Conservation (phyloP, 2,113 vertebrate species). For the Oxyura jamaicensis region DNA sequence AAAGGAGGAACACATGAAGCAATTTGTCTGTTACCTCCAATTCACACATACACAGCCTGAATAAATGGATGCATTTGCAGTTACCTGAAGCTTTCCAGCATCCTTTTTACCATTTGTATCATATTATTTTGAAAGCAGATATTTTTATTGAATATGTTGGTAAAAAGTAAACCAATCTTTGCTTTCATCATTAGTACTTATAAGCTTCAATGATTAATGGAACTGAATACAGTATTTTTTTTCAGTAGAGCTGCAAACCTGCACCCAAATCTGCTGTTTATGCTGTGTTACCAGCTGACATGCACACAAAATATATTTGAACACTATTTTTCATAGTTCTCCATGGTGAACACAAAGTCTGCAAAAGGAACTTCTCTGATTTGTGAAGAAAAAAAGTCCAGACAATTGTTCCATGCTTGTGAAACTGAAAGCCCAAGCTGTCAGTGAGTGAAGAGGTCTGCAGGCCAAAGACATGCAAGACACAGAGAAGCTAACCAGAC, state of each 20-base stretch:
- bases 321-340: neutral
- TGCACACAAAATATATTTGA: neutral
- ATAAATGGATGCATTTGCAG: neutral
- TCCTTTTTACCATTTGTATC: neutral
- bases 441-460: neutral
- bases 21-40: neutral
- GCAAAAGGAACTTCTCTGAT: neutral
- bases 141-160: neutral
- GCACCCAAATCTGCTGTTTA: neutral
- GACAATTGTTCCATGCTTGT: neutral
- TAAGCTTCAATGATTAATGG: neutral
- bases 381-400: neutral
- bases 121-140: neutral
- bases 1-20: neutral
- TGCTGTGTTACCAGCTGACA: neutral
- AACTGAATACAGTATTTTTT: neutral
- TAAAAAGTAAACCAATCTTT: neutral
- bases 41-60: neutral
- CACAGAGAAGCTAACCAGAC: neutral
- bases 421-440: neutral
- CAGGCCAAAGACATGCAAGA: neutral
- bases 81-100: neutral
- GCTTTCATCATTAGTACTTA: neutral
- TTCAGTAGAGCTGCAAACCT: neutral
- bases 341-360: fast-evolving